phyloP scores from a whole-genome alignment of 2,113 vertebrate species.

The Chelonoidis abingdonii region DNA sequence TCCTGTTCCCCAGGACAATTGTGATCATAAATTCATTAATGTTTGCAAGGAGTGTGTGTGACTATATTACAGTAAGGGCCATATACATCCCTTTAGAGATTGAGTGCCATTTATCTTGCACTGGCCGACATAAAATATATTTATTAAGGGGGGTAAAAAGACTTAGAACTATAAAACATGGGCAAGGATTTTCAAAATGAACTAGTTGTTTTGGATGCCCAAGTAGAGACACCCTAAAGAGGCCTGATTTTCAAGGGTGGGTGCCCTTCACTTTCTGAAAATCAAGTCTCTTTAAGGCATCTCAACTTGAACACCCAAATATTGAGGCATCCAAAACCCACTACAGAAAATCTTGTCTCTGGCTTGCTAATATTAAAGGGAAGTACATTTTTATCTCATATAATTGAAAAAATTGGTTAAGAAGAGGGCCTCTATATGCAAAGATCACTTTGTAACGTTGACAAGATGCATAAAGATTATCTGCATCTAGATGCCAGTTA shows the following conservation, averaged over 20 bases:
- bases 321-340: neutral
- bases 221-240: neutral
- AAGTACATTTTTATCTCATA: neutral
- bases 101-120: neutral
- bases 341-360: neutral
- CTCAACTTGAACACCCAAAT: neutral
- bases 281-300: neutral
- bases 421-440: conserved; percentile 60
- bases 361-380: neutral
- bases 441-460: conserved; percentile 27
- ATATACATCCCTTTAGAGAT: neutral
- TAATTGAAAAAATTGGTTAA: conserved; percentile 42
- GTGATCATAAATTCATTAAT: neutral
- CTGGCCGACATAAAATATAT: neutral
- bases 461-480: conserved; percentile 60
- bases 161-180: neutral
- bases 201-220: neutral
- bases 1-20: neutral
- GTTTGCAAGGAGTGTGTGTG: neutral
- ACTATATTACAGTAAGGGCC: neutral
- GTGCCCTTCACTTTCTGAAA: too few species aligned
- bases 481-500: conserved; percentile 18
- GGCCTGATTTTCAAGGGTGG: too few species aligned
- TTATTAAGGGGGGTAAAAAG: neutral
- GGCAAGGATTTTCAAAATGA: neutral